Percentiles rank a stretch among this genome's conserved stretches.
These are phyloP conservation scores for Drosophila busckii DNA, from an alignment of 1,140 invertebrate species.

Conservation along the genomic window DNA sequence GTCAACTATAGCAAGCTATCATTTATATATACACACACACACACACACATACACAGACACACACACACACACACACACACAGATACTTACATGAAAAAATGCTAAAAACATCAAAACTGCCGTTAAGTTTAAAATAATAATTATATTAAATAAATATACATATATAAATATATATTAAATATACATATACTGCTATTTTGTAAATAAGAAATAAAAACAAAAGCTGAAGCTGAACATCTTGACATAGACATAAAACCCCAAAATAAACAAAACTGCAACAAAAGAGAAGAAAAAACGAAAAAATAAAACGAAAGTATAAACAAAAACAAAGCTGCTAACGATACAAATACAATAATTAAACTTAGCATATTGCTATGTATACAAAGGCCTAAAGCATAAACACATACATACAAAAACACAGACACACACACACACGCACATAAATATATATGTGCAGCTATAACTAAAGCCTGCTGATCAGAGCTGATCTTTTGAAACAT, in stretches of 20 bases:
- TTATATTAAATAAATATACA: slow-evolving; percentile 58
- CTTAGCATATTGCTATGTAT: slow-evolving; percentile 60
- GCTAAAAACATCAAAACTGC: slow-evolving; percentile 75
- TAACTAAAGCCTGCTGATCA: neutral
- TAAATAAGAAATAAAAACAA: slow-evolving; percentile 72
- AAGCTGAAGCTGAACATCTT: slow-evolving; percentile 66
- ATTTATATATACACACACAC: slow-evolving; percentile 8
- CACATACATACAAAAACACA: slow-evolving; percentile 13
- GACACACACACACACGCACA: slow-evolving; percentile 9
- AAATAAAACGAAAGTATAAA: slow-evolving; percentile 44
- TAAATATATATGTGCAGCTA: no score
- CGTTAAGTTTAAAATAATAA: slow-evolving; percentile 73
- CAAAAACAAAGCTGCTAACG: slow-evolving; percentile 66
- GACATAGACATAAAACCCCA: slow-evolving; percentile 42
- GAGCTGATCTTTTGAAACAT: slow-evolving; percentile 17
- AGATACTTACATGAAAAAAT: slow-evolving; percentile 28
- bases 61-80: slow-evolving; percentile 36
- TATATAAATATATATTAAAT: no score
- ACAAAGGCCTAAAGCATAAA: slow-evolving; percentile 21
- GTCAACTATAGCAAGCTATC: slow-evolving; percentile 24
- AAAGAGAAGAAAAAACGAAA: slow-evolving; percentile 28
- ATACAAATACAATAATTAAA: slow-evolving; percentile 77
- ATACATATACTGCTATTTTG: slow-evolving; percentile 65
- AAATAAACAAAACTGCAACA: slow-evolving; percentile 38
- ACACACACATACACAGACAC: slow-evolving; percentile 16